phyloP scores from a whole-genome alignment of 2,888 invertebrate genomes.

The Pilophorus perplexus region DNA sequence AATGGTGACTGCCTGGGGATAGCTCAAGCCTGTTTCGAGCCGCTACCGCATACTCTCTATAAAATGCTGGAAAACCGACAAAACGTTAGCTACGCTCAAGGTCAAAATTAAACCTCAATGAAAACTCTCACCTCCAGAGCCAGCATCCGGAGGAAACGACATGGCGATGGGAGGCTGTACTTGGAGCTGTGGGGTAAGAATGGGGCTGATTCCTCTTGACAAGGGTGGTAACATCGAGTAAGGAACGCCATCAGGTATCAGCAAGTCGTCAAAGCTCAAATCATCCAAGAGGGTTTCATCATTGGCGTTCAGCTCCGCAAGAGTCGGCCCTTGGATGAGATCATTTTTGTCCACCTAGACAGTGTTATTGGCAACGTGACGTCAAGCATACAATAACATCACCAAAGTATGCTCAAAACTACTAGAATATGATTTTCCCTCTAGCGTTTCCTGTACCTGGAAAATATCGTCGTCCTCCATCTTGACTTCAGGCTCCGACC shows the following conservation, averaged over 20 bases:
- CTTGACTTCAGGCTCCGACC: conserved; percentile 58
- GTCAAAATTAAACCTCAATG: no score
- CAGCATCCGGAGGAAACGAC: conserved; percentile 51
- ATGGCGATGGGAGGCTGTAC: conserved; percentile 48
- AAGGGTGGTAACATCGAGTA: conserved; percentile 19
- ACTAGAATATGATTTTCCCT: no score
- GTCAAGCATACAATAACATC: no score
- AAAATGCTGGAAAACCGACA: conserved; percentile 30
- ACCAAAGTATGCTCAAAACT: no score
- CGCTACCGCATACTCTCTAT: conserved; percentile 39
- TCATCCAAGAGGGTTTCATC: conserved; percentile 70
- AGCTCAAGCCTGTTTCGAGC: conserved; percentile 51
- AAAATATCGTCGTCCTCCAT: conserved; percentile 89
- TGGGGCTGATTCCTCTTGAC: conserved; percentile 33
- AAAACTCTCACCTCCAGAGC: no score
- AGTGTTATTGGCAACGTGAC: no score
- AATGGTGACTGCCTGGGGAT: conserved; percentile 67
- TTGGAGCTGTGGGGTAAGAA: conserved; percentile 11
- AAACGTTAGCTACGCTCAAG: no score
- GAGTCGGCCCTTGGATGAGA: conserved; percentile 76
- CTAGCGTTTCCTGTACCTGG: no score
- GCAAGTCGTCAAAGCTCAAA: conserved; percentile 80
- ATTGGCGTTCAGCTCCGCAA: conserved; percentile 81
- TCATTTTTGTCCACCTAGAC: conserved; percentile 84
- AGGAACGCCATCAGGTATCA: conserved; percentile 66